These are phyloP conservation scores for Gisinianus flammeolus DNA, from an alignment of 2,888 invertebrate species.

Conservation along the genomic window DNA sequence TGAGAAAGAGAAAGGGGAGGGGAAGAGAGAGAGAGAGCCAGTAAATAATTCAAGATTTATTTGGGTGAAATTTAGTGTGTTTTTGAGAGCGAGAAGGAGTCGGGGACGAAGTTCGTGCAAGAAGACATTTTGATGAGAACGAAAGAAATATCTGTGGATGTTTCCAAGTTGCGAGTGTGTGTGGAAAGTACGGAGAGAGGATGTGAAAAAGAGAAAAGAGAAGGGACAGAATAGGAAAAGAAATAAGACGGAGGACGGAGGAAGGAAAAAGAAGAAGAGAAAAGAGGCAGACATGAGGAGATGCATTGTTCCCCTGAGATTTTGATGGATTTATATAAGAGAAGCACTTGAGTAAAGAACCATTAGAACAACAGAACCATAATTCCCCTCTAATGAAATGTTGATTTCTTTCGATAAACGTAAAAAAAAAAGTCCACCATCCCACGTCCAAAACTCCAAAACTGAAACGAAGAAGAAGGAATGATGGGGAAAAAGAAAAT, in stretches of 20 bases:
- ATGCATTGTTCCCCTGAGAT: constrained; percentile 47
- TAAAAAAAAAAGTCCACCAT: not conserved
- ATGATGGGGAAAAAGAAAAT: not conserved
- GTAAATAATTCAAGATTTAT: constrained; percentile 10
- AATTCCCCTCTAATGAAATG: constrained; percentile 49
- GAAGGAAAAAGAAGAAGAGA: not conserved
- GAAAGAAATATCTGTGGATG: not conserved
- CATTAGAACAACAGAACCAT: constrained; percentile 41
- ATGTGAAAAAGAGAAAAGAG: not conserved
- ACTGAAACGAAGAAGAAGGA: not conserved
- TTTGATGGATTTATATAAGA: constrained; percentile 46
- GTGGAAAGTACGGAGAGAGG: not conserved
- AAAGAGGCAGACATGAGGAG: constrained; percentile 3
- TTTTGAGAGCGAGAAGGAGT: not conserved
- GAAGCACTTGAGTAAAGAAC: constrained; percentile 33
- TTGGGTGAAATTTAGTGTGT: constrained; percentile 9
- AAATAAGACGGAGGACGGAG: not conserved
- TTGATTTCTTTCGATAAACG: constrained; percentile 50
- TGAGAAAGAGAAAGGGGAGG: not conserved
- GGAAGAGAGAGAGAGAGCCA: not conserved
- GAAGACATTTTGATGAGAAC: constrained; percentile 7
- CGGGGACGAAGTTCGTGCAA: not conserved
- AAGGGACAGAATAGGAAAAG: not conserved
- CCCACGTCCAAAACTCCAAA: not conserved
- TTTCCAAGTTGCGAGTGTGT: not conserved